Percentiles rank a stretch among this genome's conserved stretches.
phyloP scores from a whole-genome alignment of 2,113 vertebrate species.

The Arothron firmamentum region DNA sequence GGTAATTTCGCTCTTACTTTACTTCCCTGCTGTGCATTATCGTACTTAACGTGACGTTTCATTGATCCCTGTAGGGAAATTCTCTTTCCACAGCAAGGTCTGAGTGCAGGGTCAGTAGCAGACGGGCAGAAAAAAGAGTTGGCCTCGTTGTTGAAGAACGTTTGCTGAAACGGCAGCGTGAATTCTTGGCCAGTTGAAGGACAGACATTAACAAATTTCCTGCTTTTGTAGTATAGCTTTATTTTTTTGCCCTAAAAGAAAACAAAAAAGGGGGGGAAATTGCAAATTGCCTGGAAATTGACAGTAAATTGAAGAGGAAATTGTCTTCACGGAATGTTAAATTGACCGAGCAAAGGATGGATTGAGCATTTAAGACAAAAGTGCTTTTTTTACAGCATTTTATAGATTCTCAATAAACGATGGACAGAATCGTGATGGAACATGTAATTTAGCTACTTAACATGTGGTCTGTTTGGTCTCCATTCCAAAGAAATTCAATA shows the following conservation, averaged over 20 bases:
- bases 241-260: no score
- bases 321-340: no score
- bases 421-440: not conserved
- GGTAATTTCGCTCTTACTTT: conserved; percentile 51
- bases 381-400: conserved; percentile 2
- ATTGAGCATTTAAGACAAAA: conserved; percentile 20
- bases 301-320: no score
- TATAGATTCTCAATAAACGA: conserved; percentile 8
- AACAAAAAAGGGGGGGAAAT: no score
- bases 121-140: conserved; percentile 37
- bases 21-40: conserved; percentile 56
- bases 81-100: conserved; percentile 41
- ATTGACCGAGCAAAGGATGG: not conserved
- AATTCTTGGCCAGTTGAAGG: conserved; percentile 24
- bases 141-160: conserved; percentile 45
- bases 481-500: conserved; percentile 9
- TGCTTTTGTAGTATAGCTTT: no score
- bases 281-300: no score
- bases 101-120: conserved; percentile 54
- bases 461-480: no score
- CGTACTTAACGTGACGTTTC: conserved; percentile 57
- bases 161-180: conserved; percentile 2
- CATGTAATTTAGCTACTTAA: conserved; percentile 8
- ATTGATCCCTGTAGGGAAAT: conserved; percentile 63
- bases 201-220: conserved; percentile 1